Conservation (phyloP, 2,888 invertebrate species). For the Synanthedon formicaeformis region DNA sequence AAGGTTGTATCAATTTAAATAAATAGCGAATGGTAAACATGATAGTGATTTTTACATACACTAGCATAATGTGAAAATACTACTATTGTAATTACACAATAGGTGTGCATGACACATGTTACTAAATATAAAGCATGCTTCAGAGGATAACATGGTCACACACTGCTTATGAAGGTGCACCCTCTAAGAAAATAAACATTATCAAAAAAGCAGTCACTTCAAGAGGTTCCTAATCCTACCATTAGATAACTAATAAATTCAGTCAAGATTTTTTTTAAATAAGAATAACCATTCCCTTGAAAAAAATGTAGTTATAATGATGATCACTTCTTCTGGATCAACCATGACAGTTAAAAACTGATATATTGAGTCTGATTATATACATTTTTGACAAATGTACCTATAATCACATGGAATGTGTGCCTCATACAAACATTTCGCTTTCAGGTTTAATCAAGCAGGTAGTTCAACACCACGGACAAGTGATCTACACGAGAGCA, state of each 20-base stretch:
- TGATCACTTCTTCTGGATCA: slow-evolving; percentile 43
- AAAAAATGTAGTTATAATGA: slow-evolving; percentile 19
- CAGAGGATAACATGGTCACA: too few relatives aligned
- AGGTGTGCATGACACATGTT: too few relatives aligned
- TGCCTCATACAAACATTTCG: slow-evolving; percentile 3
- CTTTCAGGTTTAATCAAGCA: slow-evolving; percentile 89
- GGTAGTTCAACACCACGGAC: slow-evolving; percentile 96
- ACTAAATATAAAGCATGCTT: too few relatives aligned
- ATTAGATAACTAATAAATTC: not conserved
- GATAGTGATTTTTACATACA: too few relatives aligned
- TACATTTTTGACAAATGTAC: too few relatives aligned
- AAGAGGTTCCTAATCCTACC: not conserved
- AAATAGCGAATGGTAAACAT: too few relatives aligned
- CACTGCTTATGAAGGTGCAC: too few relatives aligned
- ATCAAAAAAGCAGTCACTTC: too few relatives aligned
- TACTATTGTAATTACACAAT: too few relatives aligned
- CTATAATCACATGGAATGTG: not conserved
- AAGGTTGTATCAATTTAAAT: too few relatives aligned
- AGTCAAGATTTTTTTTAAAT: not conserved
- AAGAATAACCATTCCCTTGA: not conserved
- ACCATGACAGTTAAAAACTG: slow-evolving; percentile 61
- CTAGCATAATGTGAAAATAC: too few relatives aligned
- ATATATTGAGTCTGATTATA: slow-evolving; percentile 73
- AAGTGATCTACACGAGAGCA: slow-evolving; percentile 96
- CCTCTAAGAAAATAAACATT: too few relatives aligned